A percentile compares a stretch with the other conserved stretches of the same genome.
Conservation (phyloP, 2,888 invertebrate species). For the Pterobdella sp. region DNA sequence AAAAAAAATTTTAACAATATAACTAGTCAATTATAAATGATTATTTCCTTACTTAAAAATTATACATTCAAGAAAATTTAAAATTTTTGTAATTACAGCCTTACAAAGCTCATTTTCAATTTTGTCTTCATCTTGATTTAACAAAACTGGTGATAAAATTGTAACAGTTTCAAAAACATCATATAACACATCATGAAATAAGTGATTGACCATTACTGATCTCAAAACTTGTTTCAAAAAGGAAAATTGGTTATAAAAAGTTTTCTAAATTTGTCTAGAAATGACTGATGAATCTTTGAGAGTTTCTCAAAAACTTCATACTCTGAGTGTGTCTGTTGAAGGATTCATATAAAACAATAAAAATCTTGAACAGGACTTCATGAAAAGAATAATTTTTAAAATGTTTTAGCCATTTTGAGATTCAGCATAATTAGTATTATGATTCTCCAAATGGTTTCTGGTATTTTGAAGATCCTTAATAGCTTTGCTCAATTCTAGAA, state of each 20-base stretch:
- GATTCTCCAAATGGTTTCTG: background rate
- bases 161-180: slow-evolving; percentile 79
- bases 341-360: no score
- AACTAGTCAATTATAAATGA: background rate
- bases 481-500: background rate
- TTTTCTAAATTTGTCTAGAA: slow-evolving; percentile 78
- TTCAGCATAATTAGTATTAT: background rate
- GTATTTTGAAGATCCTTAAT: background rate
- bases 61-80: slow-evolving; percentile 82
- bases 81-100: slow-evolving; percentile 86
- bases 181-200: slow-evolving; percentile 76
- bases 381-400: no score
- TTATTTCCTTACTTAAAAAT: slow-evolving; percentile 66
- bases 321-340: no score
- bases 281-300: slow-evolving; percentile 52
- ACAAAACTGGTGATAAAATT: slow-evolving; percentile 72
- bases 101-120: slow-evolving; percentile 68
- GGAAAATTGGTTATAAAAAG: slow-evolving; percentile 81
- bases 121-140: slow-evolving; percentile 67
- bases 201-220: slow-evolving; percentile 80
- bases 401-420: no score
- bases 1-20: no score
- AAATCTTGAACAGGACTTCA: no score
- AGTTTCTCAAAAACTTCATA: no score
- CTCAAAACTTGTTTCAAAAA: slow-evolving; percentile 86